phyloP scores from a whole-genome alignment of 2,888 invertebrate species.

The Acronicta leporina region DNA sequence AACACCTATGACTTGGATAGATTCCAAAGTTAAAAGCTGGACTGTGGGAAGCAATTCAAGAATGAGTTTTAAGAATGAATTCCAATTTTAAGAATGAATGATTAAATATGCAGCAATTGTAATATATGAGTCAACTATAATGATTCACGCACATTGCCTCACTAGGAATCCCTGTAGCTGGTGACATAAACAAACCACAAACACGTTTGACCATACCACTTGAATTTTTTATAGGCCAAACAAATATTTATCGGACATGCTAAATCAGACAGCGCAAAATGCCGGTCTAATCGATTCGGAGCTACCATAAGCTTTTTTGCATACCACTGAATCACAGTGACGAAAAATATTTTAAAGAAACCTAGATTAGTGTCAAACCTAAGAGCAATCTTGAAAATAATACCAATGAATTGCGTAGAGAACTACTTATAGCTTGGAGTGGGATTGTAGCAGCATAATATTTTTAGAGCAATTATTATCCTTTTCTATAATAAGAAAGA shows the following conservation, averaged over 20 bases:
- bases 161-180: constrained; percentile 33
- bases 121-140: constrained; percentile 28
- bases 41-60: constrained; percentile 27
- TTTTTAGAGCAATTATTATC: too few species aligned
- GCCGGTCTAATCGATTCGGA: constrained; percentile 1
- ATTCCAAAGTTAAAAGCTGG: constrained; percentile 44
- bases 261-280: constrained; percentile 16
- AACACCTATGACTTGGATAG: constrained; percentile 42
- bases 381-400: too few species aligned
- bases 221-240: constrained; percentile 11
- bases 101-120: not conserved
- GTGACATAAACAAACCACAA: constrained; percentile 16
- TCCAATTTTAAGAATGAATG: not conserved
- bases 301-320: not conserved
- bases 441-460: too few species aligned
- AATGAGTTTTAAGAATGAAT: constrained; percentile 26
- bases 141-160: constrained; percentile 32
- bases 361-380: too few species aligned
- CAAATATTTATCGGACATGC: constrained; percentile 31
- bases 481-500: too few species aligned
- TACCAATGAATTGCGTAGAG: too few species aligned
- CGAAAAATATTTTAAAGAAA: constrained; percentile 11
- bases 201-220: constrained; percentile 15
- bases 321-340: not conserved
- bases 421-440: too few species aligned